Conservation (phyloP, 2,888 invertebrate species). For the Limenitis camilla region DNA sequence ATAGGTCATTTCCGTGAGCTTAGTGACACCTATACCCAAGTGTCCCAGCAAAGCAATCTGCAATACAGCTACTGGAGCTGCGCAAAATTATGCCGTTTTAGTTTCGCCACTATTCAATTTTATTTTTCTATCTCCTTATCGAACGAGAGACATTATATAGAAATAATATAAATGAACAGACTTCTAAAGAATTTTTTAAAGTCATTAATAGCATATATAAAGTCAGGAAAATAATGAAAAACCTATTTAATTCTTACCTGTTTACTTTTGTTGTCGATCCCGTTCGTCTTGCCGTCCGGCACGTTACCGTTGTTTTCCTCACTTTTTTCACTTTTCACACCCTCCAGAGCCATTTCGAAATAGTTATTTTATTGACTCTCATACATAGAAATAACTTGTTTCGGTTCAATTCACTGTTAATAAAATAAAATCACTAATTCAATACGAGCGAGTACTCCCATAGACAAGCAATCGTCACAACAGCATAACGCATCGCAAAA, state of each 20-base stretch:
- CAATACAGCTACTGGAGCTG: constrained; percentile 37
- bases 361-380: constrained; percentile 64
- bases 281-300: constrained; percentile 70
- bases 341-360: constrained; percentile 71
- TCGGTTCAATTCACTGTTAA: constrained; percentile 48
- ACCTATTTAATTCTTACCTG: constrained; percentile 57
- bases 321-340: constrained; percentile 72
- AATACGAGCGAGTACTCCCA: constrained; percentile 62
- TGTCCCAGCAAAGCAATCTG: constrained; percentile 38
- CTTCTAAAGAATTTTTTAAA: not conserved
- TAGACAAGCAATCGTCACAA: constrained; percentile 37
- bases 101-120: constrained; percentile 2
- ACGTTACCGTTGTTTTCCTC: constrained; percentile 70
- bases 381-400: constrained; percentile 53
- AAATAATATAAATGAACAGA: not conserved
- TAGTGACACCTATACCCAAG: constrained; percentile 47
- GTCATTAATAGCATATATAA: constrained; percentile 21
- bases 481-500: constrained; percentile 37
- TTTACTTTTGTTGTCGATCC: constrained; percentile 75
- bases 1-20: constrained; percentile 67
- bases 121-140: not conserved
- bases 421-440: constrained; percentile 53
- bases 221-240: constrained; percentile 37
- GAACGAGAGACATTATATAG: not conserved
- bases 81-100: constrained; percentile 47